Percentiles rank a stretch among this genome's conserved stretches.
phyloP scores from a whole-genome alignment of 2,113 vertebrate genomes.

The Oriolus oriolus region DNA sequence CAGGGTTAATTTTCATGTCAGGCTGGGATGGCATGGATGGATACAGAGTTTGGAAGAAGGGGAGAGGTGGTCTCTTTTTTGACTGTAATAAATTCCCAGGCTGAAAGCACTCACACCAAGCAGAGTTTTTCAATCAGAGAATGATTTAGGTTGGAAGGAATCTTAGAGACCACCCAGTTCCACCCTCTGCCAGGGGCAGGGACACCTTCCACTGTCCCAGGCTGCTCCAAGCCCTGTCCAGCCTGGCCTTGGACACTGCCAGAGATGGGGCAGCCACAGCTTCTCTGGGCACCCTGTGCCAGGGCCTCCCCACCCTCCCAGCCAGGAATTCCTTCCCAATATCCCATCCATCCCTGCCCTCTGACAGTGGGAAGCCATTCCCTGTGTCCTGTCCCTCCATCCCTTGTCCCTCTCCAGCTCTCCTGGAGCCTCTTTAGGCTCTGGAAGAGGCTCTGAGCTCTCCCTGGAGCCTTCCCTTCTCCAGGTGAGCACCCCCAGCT shows the following conservation, averaged over 20 bases:
- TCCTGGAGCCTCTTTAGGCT: neutral
- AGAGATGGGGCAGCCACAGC: neutral
- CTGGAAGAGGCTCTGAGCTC: neutral
- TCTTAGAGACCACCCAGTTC: neutral
- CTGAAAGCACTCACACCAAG: neutral
- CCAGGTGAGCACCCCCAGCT: neutral
- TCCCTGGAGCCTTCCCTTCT: neutral
- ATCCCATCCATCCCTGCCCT: neutral
- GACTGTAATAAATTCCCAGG: neutral
- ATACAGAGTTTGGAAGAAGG: neutral
- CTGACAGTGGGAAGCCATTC: neutral
- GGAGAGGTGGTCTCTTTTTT: neutral
- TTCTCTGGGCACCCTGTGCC: neutral
- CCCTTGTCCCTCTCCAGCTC: neutral
- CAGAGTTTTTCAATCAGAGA: neutral
- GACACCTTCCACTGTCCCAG: fast-evolving
- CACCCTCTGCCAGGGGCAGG: neutral
- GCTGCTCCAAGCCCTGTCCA: fast-evolving
- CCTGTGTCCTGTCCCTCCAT: neutral
- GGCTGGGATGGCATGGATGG: neutral
- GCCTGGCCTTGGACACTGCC: fast-evolving
- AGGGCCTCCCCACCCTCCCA: fast-evolving
- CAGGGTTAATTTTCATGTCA: neutral
- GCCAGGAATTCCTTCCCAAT: fast-evolving
- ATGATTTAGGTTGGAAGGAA: neutral